Percentiles rank a stretch among this genome's conserved stretches.
Evolutionary conservation across 2,113 vertebrate genomes (phyloP).

Genomic region (Campylomormyrus numenius): DNA sequence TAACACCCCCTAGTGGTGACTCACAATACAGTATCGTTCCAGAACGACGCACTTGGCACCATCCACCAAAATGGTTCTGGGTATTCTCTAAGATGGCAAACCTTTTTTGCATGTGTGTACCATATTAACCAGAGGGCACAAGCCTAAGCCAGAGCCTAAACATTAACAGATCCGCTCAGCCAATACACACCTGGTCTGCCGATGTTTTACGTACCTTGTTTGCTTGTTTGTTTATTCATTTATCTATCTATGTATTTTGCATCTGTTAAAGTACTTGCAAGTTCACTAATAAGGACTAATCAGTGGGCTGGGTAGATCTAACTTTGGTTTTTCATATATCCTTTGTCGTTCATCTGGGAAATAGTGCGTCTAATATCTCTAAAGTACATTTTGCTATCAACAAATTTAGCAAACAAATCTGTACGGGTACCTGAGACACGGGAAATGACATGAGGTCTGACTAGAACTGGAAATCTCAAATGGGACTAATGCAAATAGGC

Average conservation of each 20-base stretch:
- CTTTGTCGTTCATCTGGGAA: not conserved
- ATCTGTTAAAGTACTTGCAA: not conserved
- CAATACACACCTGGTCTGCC: not conserved
- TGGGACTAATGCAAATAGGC: not conserved
- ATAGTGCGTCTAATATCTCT: not conserved
- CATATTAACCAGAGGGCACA: not conserved
- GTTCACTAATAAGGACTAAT: not conserved
- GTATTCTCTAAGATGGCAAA: slow-evolving; percentile 22
- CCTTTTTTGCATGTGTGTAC: not conserved
- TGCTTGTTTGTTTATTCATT: not conserved
- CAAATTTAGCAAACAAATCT: not conserved
- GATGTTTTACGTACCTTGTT: not conserved
- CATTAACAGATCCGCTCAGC: not conserved
- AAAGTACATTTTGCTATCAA: not conserved
- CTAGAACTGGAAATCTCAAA: not conserved
- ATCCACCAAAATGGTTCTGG: not conserved
- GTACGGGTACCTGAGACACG: not conserved
- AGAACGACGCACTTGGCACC: not conserved
- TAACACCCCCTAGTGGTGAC: not conserved
- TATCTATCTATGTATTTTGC: not conserved
- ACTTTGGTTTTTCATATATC: not conserved
- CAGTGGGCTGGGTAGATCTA: not conserved
- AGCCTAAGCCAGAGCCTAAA: not conserved
- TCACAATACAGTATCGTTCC: not conserved
- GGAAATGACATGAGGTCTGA: not conserved